These are phyloP conservation scores for Panonychus citri DNA, from an alignment of 1,140 invertebrate genomes.

Conservation along the genomic window DNA sequence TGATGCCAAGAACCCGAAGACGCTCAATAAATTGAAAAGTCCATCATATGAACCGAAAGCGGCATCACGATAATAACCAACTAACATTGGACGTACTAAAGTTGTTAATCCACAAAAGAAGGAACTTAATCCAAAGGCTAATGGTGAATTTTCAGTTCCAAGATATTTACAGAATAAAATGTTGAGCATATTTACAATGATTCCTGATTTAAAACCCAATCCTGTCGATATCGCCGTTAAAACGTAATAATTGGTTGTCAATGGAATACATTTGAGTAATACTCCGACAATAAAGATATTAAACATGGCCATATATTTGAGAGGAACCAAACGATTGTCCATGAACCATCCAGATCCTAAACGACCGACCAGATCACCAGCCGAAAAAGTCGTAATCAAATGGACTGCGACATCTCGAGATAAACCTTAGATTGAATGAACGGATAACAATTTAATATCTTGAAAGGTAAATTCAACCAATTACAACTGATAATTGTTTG, in stretches of 20 bases:
- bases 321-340: neutral
- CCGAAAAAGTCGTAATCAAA: neutral
- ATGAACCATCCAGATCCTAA: conserved; percentile 1
- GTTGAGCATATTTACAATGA: neutral
- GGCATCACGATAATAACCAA: conserved; percentile 2
- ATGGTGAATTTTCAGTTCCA: neutral
- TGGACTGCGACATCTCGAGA: neutral
- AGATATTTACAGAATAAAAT: conserved; percentile 3
- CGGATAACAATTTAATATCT: neutral
- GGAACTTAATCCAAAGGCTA: neutral
- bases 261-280: neutral
- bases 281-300: neutral
- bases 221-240: neutral
- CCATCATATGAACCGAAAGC: conserved; percentile 1
- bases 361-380: neutral
- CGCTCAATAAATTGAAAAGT: neutral
- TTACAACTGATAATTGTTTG: too few relatives aligned
- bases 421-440: neutral
- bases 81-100: neutral
- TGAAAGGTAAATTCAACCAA: too few relatives aligned
- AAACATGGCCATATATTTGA: neutral
- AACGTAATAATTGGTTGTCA: neutral
- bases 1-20: neutral
- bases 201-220: neutral
- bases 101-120: conserved; percentile 3